A percentile compares a stretch with the other conserved stretches of the same genome.
Conservation (phyloP, 2,797 vertebrate genomes). For the Xenopus petersii region DNA sequence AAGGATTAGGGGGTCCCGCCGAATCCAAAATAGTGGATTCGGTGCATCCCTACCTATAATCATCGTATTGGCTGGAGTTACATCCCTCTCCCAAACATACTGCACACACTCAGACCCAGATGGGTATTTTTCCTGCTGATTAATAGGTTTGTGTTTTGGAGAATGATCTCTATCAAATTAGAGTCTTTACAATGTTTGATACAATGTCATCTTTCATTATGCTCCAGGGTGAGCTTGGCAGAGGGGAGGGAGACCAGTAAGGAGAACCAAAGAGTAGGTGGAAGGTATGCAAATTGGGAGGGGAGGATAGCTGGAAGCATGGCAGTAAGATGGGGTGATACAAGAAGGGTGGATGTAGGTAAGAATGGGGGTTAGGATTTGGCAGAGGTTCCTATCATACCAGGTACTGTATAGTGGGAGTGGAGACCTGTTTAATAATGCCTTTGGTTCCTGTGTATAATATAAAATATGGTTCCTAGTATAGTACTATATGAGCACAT, state of each 20-base stretch:
- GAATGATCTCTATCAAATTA: constrained; percentile 92
- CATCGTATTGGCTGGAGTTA: constrained; percentile 10
- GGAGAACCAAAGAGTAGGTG: background rate
- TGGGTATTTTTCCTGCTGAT: constrained; percentile 67
- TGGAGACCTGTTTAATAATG: no score
- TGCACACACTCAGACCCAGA: constrained; percentile 54
- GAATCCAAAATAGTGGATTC: no score
- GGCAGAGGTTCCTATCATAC: no score
- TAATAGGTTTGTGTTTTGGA: constrained; percentile 80
- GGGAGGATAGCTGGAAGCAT: background rate
- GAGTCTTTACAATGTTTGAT: constrained; percentile 97
- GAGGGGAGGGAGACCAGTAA: background rate
- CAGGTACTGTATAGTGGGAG: no score
- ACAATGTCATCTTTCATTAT: constrained; percentile 95
- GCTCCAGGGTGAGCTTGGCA: constrained; percentile 49
- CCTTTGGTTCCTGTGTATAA: no score
- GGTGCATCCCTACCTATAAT: constrained; percentile 53
- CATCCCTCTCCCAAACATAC: constrained; percentile 69
- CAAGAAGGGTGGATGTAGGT: background rate
- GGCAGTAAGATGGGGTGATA: background rate
- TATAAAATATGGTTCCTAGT: no score
- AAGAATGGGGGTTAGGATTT: background rate
- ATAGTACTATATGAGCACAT: no score
- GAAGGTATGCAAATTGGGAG: background rate
- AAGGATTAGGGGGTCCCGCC: no score